Evolutionary conservation across 2,113 vertebrate species (phyloP).

Genomic region (Amia ocellicauda): DNA sequence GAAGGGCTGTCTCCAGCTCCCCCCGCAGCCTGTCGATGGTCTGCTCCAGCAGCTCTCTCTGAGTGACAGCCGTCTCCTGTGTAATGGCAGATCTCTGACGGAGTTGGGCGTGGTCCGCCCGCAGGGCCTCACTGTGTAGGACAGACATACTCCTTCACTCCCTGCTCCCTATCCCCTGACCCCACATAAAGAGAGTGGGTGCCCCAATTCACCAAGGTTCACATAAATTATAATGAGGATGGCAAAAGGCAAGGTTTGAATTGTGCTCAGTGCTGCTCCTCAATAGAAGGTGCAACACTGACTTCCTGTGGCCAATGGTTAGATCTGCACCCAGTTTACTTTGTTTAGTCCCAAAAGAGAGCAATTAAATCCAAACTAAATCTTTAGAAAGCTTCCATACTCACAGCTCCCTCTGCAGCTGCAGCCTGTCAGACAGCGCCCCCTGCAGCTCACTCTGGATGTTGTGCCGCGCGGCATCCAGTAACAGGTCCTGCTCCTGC

Average conservation of each 20-base stretch:
- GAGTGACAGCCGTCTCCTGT: slow-evolving; percentile 35
- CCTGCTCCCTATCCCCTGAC: no score
- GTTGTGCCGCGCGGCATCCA: slow-evolving; percentile 52
- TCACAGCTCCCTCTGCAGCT: slow-evolving; percentile 62
- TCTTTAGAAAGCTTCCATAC: no score
- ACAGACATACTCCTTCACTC: slow-evolving; percentile 50
- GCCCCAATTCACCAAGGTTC: no score
- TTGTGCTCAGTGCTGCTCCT: no score
- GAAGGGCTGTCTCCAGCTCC: slow-evolving; percentile 44
- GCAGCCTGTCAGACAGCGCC: slow-evolving; percentile 47
- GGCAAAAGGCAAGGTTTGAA: no score
- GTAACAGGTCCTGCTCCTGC: slow-evolving; percentile 55
- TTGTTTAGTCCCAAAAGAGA: no score
- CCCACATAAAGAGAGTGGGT: no score
- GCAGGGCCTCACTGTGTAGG: slow-evolving; percentile 51
- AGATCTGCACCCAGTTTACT: no score
- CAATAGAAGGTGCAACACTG: no score
- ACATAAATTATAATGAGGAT: no score
- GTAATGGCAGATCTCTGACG: slow-evolving; percentile 46
- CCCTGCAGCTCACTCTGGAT: slow-evolving; percentile 52
- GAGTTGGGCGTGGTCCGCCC: slow-evolving; percentile 45
- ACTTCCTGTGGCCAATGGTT: no score
- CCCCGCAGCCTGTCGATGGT: slow-evolving; percentile 45
- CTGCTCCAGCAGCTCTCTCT: slow-evolving; percentile 55
- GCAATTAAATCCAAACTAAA: no score